Base-by-base conservation (phyloP, 2,888 invertebrate species). In the Therioaphis trifolii region DNA sequence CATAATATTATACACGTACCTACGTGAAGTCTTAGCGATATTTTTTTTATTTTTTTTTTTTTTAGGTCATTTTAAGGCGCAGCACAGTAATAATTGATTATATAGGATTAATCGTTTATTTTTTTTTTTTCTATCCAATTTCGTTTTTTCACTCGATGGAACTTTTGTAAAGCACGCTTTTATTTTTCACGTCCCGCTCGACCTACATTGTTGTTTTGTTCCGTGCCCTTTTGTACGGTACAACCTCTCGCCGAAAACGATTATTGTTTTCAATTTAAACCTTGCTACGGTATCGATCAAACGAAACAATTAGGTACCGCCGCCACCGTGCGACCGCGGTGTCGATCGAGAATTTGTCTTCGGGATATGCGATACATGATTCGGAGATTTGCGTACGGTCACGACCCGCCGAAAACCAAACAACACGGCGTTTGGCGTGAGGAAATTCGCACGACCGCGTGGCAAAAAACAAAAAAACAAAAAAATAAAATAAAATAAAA, bases 381-480 rank as follows among this genome's bases (percentile, higher is more conserved):
- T 46, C 27, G 27, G 21, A 55, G 55, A 40, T 55, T 35, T 21
- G 55, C 21, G 35, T 35, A 35, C 35, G 52, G 52, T 74, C 49
- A 49, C 72, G 72, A 49, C 49, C 12, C 29, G n/a, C n/a, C 2
- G 3, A 52, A 49, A 29, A 72, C 72, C 29, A 14, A 58, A 58
- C 11, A 74, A 74, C 35, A 74, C 58, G 55, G 55, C 24, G 40
- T 63, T 61, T 14, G 46, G 5, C 9, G n/a, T 21, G 11, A n/a
- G 14, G 63, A 76, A 76, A 76, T 77, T 77, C 77, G 49, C 77
- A 77, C 77, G 77, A 49, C 9, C 49, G n/a, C 12, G 27, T 24
- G 29, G n/a, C 27, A 43, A 76, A 58, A 27, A 43, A 49, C 7
- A 35, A 49, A 76, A 46, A 35, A n/a, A 18, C 29, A 21, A 14